Conservation (phyloP, 2,797 vertebrate genomes). For the Dermochelys coriacea region DNA sequence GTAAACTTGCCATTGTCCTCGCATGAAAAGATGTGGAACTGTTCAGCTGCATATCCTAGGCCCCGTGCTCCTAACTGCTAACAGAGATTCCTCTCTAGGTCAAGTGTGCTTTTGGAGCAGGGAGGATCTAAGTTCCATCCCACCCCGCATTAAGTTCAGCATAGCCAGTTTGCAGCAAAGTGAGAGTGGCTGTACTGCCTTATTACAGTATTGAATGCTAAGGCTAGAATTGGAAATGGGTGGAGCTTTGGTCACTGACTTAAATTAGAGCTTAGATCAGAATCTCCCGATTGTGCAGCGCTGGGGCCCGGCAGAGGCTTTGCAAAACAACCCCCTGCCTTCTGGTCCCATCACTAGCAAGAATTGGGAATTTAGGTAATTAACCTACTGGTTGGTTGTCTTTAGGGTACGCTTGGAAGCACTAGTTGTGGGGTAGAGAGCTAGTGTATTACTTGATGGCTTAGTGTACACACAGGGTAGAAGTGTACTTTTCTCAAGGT, state of each 20-base stretch:
- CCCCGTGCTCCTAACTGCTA: accelerated
- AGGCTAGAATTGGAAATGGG: background rate
- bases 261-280: accelerated
- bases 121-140: background rate
- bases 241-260: accelerated
- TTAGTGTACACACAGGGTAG: background rate
- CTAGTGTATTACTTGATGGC: background rate
- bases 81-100: accelerated
- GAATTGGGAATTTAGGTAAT: background rate
- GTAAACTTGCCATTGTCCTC: background rate
- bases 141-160: accelerated
- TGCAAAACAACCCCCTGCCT: background rate
- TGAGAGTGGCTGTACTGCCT: background rate
- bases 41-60: accelerated
- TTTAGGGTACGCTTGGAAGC: background rate
- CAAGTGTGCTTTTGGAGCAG: background rate
- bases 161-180: background rate
- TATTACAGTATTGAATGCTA: accelerated
- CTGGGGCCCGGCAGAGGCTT: background rate
- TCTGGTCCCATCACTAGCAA: accelerated
- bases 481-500: background rate
- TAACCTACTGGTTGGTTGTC: background rate
- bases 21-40: accelerated
- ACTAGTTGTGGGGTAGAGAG: background rate
- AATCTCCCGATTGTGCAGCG: background rate